Conservation (phyloP, 2,113 vertebrate genomes). For the Circaetus cinerascens region DNA sequence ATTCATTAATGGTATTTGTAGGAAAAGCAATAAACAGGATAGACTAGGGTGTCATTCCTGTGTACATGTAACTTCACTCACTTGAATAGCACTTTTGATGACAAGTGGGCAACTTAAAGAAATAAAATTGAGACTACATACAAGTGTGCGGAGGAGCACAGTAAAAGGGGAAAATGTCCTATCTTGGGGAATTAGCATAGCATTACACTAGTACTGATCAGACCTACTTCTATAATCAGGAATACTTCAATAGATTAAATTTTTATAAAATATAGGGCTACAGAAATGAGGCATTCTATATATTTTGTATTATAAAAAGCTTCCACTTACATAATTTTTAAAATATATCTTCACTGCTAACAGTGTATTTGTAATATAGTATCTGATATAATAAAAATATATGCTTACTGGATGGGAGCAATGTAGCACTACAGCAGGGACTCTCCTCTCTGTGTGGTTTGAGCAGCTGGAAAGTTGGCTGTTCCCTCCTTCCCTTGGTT, state of each 20-base stretch:
- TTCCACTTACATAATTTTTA: background rate
- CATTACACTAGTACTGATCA: background rate
- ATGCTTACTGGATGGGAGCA: background rate
- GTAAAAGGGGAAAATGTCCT: background rate
- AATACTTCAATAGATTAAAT: background rate
- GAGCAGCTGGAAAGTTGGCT: background rate
- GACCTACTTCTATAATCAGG: background rate
- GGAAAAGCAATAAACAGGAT: background rate
- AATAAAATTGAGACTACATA: background rate
- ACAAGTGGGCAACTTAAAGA: background rate
- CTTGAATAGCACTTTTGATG: background rate
- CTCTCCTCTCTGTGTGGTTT: background rate
- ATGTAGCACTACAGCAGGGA: background rate
- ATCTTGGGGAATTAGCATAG: background rate
- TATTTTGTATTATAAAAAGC: constrained; percentile 22
- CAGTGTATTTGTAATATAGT: background rate
- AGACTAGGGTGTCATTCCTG: background rate
- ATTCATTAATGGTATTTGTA: background rate
- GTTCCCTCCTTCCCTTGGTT: background rate
- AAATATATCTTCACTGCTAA: constrained; percentile 55
- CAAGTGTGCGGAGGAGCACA: background rate
- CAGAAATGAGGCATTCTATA: constrained; percentile 14
- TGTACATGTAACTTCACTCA: background rate
- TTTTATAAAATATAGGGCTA: constrained; percentile 59
- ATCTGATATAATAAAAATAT: constrained; percentile 50